Conservation (phyloP, 2,113 vertebrate species). For the Chlamydotis undulata region DNA sequence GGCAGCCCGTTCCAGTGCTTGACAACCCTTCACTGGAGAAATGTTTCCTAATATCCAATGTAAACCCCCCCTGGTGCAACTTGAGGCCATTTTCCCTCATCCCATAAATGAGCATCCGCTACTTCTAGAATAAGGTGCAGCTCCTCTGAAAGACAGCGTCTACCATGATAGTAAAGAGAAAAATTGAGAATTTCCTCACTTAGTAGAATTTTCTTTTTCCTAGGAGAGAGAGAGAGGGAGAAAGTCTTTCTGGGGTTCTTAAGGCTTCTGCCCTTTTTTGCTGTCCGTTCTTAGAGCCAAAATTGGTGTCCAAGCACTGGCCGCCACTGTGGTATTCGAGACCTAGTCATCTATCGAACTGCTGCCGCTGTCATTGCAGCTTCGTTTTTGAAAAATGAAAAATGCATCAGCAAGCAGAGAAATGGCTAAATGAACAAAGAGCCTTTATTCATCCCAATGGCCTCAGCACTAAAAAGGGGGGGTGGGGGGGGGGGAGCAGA, state of each 20-base stretch:
- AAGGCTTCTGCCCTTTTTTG: background rate
- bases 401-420: background rate
- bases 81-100: background rate
- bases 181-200: background rate
- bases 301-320: background rate
- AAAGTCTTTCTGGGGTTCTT: background rate
- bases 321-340: background rate
- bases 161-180: background rate
- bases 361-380: background rate
- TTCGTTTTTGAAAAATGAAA: background rate
- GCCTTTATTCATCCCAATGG: background rate
- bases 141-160: no score
- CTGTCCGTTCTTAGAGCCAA: background rate
- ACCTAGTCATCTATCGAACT: background rate
- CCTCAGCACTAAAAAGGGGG: background rate
- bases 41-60: background rate
- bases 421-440: constrained; percentile 4
- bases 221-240: background rate
- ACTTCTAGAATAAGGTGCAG: background rate
- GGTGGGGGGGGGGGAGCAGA: background rate
- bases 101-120: background rate
- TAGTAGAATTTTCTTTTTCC: background rate
- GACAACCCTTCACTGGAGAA: background rate
- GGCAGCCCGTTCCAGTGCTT: no score
- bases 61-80: background rate